phyloP scores from a whole-genome alignment of 37 sponge, comb jelly and placozoan species.

The Petrosia ficiformis region DNA sequence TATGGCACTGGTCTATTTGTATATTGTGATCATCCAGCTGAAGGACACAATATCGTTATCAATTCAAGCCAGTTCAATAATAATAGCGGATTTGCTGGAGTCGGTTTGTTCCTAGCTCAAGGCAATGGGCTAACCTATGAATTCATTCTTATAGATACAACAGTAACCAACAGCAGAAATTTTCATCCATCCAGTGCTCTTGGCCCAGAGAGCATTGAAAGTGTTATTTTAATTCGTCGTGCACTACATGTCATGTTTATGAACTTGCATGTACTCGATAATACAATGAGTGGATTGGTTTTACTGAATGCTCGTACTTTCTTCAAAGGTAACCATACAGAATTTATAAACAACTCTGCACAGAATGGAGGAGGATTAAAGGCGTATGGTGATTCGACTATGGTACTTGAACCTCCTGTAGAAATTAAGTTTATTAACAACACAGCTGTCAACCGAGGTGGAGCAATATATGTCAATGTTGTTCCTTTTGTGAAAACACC shows the following conservation, averaged over 20 bases:
- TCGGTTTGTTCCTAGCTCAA: not conserved
- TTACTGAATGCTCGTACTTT: not conserved
- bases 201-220: not conserved
- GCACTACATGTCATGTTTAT: not conserved
- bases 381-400: not conserved
- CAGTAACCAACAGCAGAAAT: not conserved
- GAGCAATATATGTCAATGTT: constrained; percentile 1
- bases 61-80: not conserved
- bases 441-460: not conserved
- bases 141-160: not conserved
- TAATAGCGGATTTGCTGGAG: not conserved
- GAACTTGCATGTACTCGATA: constrained; percentile 1
- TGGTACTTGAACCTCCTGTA: not conserved
- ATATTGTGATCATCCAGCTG: no score
- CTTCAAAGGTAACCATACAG: not conserved
- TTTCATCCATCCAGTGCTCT: not conserved
- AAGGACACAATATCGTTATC: no score
- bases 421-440: constrained; percentile 9
- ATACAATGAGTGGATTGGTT: not conserved
- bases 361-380: not conserved
- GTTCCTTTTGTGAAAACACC: not conserved
- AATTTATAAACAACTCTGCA: constrained; percentile 19
- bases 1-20: not conserved
- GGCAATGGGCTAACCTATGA: not conserved
- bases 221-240: not conserved